These are phyloP conservation scores for Sardinella longiceps DNA, from an alignment of 2,797 vertebrate species.

Conservation along the genomic window DNA sequence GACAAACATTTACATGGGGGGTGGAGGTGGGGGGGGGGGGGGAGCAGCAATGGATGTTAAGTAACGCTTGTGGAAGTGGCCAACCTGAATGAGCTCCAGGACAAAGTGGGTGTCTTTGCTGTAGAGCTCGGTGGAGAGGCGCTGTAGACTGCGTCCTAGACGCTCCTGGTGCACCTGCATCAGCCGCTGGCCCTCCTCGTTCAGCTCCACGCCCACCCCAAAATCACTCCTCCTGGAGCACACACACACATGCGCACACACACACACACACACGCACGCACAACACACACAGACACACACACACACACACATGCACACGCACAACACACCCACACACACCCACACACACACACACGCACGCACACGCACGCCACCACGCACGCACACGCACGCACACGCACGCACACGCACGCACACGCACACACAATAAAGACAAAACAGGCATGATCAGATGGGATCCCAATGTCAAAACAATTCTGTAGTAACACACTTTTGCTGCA, in stretches of 20 bases:
- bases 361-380: background rate
- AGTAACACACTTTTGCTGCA: background rate
- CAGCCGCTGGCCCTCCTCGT: constrained; percentile 70
- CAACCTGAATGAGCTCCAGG: constrained; percentile 82
- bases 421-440: background rate
- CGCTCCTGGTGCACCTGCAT: constrained; percentile 76
- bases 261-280: background rate
- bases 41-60: background rate
- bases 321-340: background rate
- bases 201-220: constrained; percentile 78
- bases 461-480: background rate
- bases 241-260: background rate
- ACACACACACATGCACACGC: background rate
- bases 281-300: background rate
- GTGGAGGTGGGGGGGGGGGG: too few relatives aligned
- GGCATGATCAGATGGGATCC: background rate
- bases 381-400: background rate
- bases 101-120: constrained; percentile 86
- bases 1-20: background rate
- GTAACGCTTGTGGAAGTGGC: background rate
- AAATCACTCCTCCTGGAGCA: constrained; percentile 75
- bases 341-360: background rate
- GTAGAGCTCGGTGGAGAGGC: constrained; percentile 81
- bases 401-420: background rate
- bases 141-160: constrained; percentile 78